Conservation (phyloP, 2,113 vertebrate species). For the Hippocampus guttulatus region DNA sequence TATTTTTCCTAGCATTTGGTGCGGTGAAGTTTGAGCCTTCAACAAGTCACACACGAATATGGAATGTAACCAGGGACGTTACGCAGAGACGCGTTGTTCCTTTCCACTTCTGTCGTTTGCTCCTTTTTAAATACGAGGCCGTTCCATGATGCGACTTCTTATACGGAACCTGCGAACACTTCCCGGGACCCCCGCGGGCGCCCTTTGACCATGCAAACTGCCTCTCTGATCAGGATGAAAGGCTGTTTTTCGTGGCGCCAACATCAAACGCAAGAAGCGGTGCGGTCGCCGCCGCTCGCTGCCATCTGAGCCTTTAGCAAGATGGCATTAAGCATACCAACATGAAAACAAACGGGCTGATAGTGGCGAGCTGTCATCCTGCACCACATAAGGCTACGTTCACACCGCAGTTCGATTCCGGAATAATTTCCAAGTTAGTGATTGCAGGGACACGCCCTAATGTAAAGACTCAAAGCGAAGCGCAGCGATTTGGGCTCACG, state of each 20-base stretch:
- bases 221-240: conserved; percentile 51
- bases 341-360: conserved; percentile 26
- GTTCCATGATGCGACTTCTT: conserved; percentile 3
- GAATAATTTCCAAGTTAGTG: not conserved
- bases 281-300: not conserved
- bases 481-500: not conserved
- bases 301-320: conserved; percentile 2
- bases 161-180: conserved; percentile 15
- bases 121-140: not conserved
- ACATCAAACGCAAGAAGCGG: conserved; percentile 31
- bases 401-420: too few relatives aligned
- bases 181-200: conserved; percentile 11
- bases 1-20: too few relatives aligned
- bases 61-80: not conserved
- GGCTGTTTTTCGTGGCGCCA: conserved; percentile 6
- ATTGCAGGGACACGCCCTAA: not conserved
- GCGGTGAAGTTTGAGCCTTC: too few relatives aligned
- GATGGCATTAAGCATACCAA: conserved; percentile 12
- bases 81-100: not conserved
- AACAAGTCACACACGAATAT: not conserved
- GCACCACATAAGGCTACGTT: not conserved
- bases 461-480: not conserved
- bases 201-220: conserved; percentile 40
- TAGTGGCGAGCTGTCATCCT: conserved; percentile 2
- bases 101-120: not conserved